A percentile compares a stretch with the other conserved stretches of the same genome.
These are phyloP conservation scores for Amphilophus citrinellus DNA, from an alignment of 2,113 vertebrate genomes.

Conservation along the genomic window DNA sequence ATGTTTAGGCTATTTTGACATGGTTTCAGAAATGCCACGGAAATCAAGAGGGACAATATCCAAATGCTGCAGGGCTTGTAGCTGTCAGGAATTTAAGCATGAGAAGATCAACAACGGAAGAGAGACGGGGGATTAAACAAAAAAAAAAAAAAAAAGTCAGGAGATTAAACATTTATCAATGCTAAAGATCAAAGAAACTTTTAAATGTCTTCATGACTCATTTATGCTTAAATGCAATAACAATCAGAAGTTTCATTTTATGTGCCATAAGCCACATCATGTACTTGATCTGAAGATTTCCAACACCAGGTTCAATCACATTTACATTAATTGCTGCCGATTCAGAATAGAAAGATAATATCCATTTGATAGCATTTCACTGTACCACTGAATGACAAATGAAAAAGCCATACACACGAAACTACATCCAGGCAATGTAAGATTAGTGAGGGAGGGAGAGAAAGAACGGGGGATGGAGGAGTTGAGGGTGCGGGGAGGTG, in stretches of 20 bases:
- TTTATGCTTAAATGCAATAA: background rate
- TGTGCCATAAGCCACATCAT: background rate
- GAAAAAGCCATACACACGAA: conserved; percentile 35
- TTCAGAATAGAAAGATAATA: conserved; percentile 30
- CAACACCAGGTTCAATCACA: background rate
- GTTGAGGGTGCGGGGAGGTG: background rate
- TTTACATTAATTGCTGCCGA: conserved; percentile 29
- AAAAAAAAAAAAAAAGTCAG: background rate
- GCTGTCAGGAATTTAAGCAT: conserved; percentile 28
- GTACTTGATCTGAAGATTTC: background rate
- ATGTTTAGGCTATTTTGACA: conserved; percentile 61
- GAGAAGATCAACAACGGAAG: background rate
- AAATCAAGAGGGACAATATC: conserved; percentile 43
- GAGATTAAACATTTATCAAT: conserved; percentile 19
- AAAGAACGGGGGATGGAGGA: background rate
- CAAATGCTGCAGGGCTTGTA: conserved; percentile 35
- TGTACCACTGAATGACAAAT: conserved; percentile 30
- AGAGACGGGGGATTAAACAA: conserved; percentile 1
- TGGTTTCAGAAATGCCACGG: conserved; percentile 63
- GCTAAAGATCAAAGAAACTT: conserved; percentile 5
- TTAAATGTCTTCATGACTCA: conserved; percentile 8
- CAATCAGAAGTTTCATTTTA: conserved; percentile 2
- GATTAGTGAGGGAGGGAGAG: background rate
- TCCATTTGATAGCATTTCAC: conserved; percentile 34
- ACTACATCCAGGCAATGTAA: background rate